These are phyloP conservation scores for Epinotia brunnichana DNA, from an alignment of 2,888 invertebrate species.

Conservation along the genomic window DNA sequence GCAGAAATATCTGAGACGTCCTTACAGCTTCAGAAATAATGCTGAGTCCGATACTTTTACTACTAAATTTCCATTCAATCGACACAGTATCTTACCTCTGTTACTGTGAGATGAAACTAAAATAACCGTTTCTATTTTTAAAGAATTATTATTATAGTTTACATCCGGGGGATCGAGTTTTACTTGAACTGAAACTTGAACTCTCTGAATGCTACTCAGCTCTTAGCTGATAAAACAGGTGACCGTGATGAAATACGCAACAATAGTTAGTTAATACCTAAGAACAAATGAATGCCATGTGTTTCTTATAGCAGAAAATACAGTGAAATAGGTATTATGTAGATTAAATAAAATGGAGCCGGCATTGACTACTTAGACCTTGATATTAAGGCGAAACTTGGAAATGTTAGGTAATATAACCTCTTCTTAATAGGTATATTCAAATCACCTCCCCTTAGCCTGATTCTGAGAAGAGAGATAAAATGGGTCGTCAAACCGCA, in stretches of 20 bases:
- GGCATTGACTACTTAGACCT: neutral
- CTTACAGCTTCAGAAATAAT: too few relatives aligned
- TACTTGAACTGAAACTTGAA: constrained; percentile 32
- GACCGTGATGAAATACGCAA: constrained; percentile 5
- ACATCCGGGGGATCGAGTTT: constrained; percentile 7
- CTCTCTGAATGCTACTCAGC: constrained; percentile 7
- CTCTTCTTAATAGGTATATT: neutral
- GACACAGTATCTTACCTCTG: too few relatives aligned
- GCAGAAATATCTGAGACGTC: too few relatives aligned
- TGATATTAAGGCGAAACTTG: neutral
- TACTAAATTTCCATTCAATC: too few relatives aligned
- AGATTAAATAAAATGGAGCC: neutral
- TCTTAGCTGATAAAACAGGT: constrained; percentile 8
- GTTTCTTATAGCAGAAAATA: neutral
- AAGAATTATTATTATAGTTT: neutral
- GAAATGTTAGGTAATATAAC: neutral
- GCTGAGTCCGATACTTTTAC: too few relatives aligned
- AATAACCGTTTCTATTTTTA: too few relatives aligned
- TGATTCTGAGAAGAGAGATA: constrained; percentile 21
- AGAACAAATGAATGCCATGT: neutral
- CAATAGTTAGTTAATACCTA: constrained; percentile 1
- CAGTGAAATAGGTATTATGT: too few relatives aligned
- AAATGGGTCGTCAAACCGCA: constrained; percentile 27
- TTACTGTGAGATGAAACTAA: too few relatives aligned
- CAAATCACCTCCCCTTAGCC: neutral